These are phyloP conservation scores for Eristalis tenax DNA, from an alignment of 2,888 invertebrate genomes.

Conservation along the genomic window DNA sequence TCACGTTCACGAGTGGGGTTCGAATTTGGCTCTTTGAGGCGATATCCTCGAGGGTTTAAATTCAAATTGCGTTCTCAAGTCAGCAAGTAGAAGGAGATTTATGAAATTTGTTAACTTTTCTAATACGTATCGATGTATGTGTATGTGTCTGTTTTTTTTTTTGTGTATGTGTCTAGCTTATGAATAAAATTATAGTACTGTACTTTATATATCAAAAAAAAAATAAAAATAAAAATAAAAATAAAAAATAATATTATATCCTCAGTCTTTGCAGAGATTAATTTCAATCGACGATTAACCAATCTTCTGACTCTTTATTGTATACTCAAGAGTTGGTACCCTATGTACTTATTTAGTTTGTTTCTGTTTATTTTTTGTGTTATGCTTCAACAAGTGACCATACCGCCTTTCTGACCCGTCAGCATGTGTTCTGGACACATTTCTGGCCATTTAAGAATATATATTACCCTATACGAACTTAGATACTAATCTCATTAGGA, in stretches of 20 bases:
- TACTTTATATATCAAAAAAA: background rate
- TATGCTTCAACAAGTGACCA: conserved; percentile 52
- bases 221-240: conserved; percentile 22
- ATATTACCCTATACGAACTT: conserved; percentile 37
- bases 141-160: conserved; percentile 31
- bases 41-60: no score
- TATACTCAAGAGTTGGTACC: conserved; percentile 20
- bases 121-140: conserved; percentile 30
- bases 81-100: background rate
- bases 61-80: background rate
- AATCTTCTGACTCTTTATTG: conserved; percentile 31
- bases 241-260: conserved; percentile 58
- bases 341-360: background rate
- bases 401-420: conserved; percentile 42
- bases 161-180: conserved; percentile 38
- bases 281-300: conserved; percentile 41
- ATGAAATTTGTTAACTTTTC: conserved; percentile 12
- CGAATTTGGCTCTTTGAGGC: no score
- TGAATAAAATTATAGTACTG: conserved; percentile 33
- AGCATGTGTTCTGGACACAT: background rate
- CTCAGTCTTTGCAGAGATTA: conserved; percentile 81
- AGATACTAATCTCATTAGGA: conserved; percentile 65
- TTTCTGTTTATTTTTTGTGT: conserved; percentile 37
- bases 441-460: conserved; percentile 62
- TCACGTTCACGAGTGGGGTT: no score